Evolutionary conservation across 2,888 invertebrate genomes (phyloP), one percentile per base, ranked within the genome.

Genomic region (Cryptocheilus praepositus): DNA sequence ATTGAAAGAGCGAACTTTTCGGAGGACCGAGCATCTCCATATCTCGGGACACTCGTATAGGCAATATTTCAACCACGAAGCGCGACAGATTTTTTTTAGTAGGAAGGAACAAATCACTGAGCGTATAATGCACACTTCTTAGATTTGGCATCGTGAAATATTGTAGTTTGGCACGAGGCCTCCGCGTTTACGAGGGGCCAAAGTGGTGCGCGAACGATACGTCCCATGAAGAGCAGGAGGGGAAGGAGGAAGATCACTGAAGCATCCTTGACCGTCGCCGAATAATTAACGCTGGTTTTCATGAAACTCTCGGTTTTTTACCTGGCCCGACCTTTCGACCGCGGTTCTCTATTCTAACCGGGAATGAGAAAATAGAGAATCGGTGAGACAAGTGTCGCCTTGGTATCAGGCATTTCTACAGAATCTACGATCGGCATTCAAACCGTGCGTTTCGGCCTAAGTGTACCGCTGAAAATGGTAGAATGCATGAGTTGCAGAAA

Each of bases 91-190:
- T 72, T 73, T 71, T 67, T 76, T 64, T 73, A 73, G 70, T 76
- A 79, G 77, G 76, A 77, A 80, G 79, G 81, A 83, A 86, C 86
- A 86, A 87, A 86, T 86, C 85, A 85, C 81, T 75, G 71, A 76
- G 81, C 81, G 82, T 81, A 82, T 84, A 84, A 85, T 85, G 86
- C 85, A 85, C 81, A 84, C 77, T 82, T 83, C 84, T 83, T 81
- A 80, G 80, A 77, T 74, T 66, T 70, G 68, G 69, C 68, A 73
- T 74, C 72, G 77, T 86, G 83, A 86, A 86, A 85, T 86, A 85
- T 86, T 78, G 83, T 80, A 85, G 85, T 86, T 84, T 85, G 81
- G 81, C 83, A 82, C 82, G 82, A 81, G 80, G 74, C 70, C 65
- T 60, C 64, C 59, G 54, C 59, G 54, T 67, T 71, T 58, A 58